phyloP scores from a whole-genome alignment of 2,113 vertebrate genomes.

The Polypterus bichir region DNA sequence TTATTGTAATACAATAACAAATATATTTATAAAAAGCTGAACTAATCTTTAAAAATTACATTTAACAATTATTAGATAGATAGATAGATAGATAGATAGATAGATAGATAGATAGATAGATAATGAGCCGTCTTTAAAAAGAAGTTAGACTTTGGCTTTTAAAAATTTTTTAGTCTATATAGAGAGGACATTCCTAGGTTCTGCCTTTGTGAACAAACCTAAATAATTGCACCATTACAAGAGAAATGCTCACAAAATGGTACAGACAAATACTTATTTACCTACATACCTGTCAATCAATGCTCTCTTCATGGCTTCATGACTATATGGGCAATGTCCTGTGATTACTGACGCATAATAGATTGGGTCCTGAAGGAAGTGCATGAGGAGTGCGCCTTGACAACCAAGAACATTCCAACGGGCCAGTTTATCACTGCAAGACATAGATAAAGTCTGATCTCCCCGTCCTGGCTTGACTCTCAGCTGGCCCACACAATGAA shows the following conservation, averaged over 20 bases:
- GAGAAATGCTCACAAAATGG: no score
- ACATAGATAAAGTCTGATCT: constrained; percentile 74
- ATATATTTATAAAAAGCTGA: no score
- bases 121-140: no score
- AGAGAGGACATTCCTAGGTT: no score
- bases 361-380: constrained; percentile 71
- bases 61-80: no score
- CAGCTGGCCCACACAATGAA: constrained; percentile 66
- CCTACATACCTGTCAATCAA: constrained; percentile 52
- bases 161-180: no score
- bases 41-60: no score
- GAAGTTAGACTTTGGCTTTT: no score
- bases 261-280: not conserved
- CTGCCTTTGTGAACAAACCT: no score
- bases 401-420: constrained; percentile 77
- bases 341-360: constrained; percentile 69
- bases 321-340: constrained; percentile 72
- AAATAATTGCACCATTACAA: no score
- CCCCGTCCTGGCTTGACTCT: constrained; percentile 85
- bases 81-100: no score
- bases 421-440: constrained; percentile 85
- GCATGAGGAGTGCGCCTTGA: constrained; percentile 82
- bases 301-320: constrained; percentile 63
- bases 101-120: not conserved
- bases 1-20: no score